phyloP scores from a whole-genome alignment of 2,113 vertebrate genomes.

The Castor canadensis region DNA sequence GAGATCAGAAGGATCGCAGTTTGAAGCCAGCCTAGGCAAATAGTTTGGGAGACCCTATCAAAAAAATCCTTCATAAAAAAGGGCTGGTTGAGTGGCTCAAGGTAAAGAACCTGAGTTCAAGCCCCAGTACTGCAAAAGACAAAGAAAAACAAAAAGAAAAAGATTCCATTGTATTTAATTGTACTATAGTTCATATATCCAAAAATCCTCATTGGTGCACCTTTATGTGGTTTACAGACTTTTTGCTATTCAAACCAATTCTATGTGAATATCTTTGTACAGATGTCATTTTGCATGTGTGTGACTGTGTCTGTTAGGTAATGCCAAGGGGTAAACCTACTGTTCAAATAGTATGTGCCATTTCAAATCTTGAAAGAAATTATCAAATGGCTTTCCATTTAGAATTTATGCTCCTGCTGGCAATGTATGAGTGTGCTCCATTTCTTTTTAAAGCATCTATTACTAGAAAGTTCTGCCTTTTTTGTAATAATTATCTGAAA shows the following conservation, averaged over 20 bases:
- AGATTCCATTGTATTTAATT: constrained; percentile 20
- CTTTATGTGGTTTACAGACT: not conserved
- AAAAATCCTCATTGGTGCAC: not conserved
- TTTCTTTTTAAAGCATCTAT: constrained; percentile 12
- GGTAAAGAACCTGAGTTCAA: too few relatives aligned
- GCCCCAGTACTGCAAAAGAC: too few relatives aligned
- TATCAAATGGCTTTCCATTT: constrained; percentile 8
- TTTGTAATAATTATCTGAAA: constrained; percentile 28
- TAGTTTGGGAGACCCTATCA: too few relatives aligned
- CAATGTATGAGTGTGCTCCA: not conserved
- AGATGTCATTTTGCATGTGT: not conserved
- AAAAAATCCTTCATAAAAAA: too few relatives aligned
- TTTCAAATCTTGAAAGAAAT: not conserved
- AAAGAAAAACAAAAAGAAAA: too few relatives aligned
- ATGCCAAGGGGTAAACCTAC: not conserved
- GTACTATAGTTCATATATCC: not conserved
- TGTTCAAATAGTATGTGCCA: not conserved
- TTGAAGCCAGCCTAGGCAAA: too few relatives aligned
- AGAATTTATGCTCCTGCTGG: not conserved
- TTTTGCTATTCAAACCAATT: not conserved
- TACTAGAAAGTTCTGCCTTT: not conserved
- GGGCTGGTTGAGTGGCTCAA: too few relatives aligned
- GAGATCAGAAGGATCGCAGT: too few relatives aligned
- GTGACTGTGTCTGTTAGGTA: not conserved
- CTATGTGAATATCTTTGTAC: not conserved